Evolutionary conservation across 2,888 invertebrate genomes (phyloP), one percentile per base, ranked within the genome.

Genomic region (Lasioglossum calceatum): DNA sequence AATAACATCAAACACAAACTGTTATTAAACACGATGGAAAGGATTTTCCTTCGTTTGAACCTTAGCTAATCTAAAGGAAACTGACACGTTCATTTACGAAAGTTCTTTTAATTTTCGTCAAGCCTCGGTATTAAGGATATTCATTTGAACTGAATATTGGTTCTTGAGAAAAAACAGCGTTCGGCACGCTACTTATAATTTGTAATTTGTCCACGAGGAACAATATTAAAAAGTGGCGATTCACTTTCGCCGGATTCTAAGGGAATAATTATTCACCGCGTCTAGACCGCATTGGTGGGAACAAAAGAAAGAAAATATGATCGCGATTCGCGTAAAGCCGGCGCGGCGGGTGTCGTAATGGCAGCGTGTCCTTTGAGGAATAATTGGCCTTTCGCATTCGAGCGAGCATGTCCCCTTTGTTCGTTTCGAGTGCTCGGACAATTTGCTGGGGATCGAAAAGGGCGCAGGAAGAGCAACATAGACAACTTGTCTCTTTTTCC

Each of bases 351-450:
- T 54, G 44, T 39, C n/a, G 54, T 27, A 61, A 84, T 27, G 84
- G n/a, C 84, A 64, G 61, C 72, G 27, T 76, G 36, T 79, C 72
- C 75, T 76, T 79, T 72, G 23, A 64, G 54, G 84, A 76, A 75
- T 78, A 85, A 84, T 54, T 72, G 61, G n/a, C 54, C 54, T 54
- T 44, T 39, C 27, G 75, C 71, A 36, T 39, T 47, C 54, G 19
- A 47, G 42, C 16, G 54, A 54, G 54, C 58, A n/a, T 75, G 44
- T 64, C 64, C 71, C 71, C 64, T 84, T 74, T 50, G 36, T 44
- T 14, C 7, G 12, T 54, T 44, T n/a, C 54, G 27, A 61, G 36
- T 23, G 61, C 44, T 47, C 74, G 77, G 32, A 14, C 2, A 36
- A 79, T 78, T 84, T 71, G 61, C 7, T 67, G 64, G 12, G 44